phyloP scores from a whole-genome alignment of 2,888 invertebrate species.

The Micoletzkya japonica region DNA sequence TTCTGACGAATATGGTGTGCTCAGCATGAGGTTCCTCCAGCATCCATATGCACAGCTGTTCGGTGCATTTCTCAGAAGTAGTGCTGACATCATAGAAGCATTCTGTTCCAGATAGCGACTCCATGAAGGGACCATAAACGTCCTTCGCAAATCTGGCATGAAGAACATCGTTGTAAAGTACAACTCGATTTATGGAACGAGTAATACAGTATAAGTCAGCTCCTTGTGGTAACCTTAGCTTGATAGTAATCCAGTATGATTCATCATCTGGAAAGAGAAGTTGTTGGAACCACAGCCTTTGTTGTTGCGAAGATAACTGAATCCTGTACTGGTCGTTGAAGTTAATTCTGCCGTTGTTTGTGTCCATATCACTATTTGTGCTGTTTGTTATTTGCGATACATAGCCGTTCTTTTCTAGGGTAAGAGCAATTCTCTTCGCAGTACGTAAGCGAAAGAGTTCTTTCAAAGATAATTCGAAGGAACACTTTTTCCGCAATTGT shows the following conservation, averaged over 20 bases:
- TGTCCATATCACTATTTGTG: no score
- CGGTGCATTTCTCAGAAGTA: neutral
- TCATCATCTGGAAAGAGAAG: neutral
- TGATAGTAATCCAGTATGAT: neutral
- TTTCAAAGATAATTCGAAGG: slow-evolving; percentile 28
- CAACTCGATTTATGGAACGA: neutral
- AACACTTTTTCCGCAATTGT: slow-evolving; percentile 30
- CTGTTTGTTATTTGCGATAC: no score
- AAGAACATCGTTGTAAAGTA: slow-evolving; percentile 4
- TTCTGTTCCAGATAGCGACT: slow-evolving; percentile 8
- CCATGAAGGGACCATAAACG: neutral
- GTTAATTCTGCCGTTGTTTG: no score
- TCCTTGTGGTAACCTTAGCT: neutral
- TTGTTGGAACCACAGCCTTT: neutral
- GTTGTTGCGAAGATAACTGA: no score
- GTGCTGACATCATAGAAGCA: neutral
- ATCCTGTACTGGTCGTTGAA: no score
- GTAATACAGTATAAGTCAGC: neutral
- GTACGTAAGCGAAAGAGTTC: slow-evolving; percentile 3
- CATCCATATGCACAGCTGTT: neutral
- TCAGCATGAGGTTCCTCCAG: no score
- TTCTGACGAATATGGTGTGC: neutral
- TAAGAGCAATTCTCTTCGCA: neutral
- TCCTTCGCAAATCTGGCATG: neutral
- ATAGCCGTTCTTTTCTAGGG: no score